A percentile compares a stretch with the other conserved stretches of the same genome.
phyloP scores from a whole-genome alignment of 2,797 vertebrate species.

The Trichosurus vulpecula region DNA sequence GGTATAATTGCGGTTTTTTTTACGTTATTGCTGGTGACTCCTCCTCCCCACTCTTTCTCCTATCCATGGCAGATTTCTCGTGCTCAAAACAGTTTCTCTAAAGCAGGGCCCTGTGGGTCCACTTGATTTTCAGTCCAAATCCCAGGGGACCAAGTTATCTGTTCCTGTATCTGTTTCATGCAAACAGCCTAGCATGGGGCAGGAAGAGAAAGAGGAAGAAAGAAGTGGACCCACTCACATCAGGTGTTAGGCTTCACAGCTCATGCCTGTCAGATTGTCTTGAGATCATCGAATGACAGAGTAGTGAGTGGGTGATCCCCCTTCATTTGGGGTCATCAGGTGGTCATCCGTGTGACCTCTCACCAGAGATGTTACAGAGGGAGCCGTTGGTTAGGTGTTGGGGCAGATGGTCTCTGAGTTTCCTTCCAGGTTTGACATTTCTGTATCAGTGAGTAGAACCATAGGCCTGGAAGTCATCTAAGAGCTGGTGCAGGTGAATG shows the following conservation, averaged over 20 bases:
- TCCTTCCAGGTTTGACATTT: neutral
- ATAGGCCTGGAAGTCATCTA: neutral
- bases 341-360: neutral
- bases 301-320: neutral
- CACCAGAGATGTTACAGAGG: neutral
- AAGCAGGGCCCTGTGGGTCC: constrained; percentile 5
- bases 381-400: neutral
- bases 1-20: constrained; percentile 79
- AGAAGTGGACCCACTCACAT: neutral
- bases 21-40: constrained; percentile 38
- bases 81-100: constrained; percentile 35
- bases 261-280: neutral
- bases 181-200: neutral
- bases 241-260: neutral
- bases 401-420: neutral
- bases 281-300: neutral
- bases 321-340: neutral
- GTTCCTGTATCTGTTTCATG: neutral
- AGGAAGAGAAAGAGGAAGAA: neutral
- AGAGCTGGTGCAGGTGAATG: neutral
- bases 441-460: neutral
- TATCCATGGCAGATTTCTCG: constrained; percentile 31
- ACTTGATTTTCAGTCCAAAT: neutral
- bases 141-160: constrained; percentile 16
- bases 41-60: neutral